Base-by-base conservation (phyloP, 2,113 vertebrate genomes). In the Rhabdomys dilectus region DNA sequence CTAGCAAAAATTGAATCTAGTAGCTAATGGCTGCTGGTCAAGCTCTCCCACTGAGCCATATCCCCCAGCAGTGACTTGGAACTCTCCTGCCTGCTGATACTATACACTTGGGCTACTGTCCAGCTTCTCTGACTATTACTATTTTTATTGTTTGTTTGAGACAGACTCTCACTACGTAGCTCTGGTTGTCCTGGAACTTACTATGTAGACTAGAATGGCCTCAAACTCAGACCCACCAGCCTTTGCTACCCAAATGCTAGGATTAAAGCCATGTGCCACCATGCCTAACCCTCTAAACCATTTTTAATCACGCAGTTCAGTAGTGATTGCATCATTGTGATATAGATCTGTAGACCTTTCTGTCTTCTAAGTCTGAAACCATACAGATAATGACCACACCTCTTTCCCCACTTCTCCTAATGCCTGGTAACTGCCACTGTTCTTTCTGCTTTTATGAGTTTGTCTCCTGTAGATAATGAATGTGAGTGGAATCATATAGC, bases 301-400 rank as follows among this genome's bases (percentile, higher is more conserved):
- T 81, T 91, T 96, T 72, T 89, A 86, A 72, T 78, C 80, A 76
- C 60, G 9, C 9, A 53, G 26, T 82, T 95, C 48, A 89, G 1
- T 68, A 76, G 48, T 76, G 29, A 85, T 68, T 34, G 36, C 48
- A 89, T 36, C 58, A 19, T 68, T 88, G 24, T 80, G 58, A 56
- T 75, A 29, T 56, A 85, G 24, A 89, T 91, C 78, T 85, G 19
- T 42, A 91, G 77, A 94, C 58, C 5, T 75, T 94, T 72, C 70
- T 19, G 64, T 58, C 53, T 58, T 77, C 45, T 81, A 91, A 81
- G 85, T 89, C 76, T 73, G 91, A 85, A 94, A 72, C 39, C 81
- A 7, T 36, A 31, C 64, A 3, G 56, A 34, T 70, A 78, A 64
- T 77, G 73, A 64, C 29, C 10, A 96, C 19, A 70, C 4, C 68